phyloP scores from a whole-genome alignment of 2,113 vertebrate species.

The Sinocyclocheilus maitianheensis region DNA sequence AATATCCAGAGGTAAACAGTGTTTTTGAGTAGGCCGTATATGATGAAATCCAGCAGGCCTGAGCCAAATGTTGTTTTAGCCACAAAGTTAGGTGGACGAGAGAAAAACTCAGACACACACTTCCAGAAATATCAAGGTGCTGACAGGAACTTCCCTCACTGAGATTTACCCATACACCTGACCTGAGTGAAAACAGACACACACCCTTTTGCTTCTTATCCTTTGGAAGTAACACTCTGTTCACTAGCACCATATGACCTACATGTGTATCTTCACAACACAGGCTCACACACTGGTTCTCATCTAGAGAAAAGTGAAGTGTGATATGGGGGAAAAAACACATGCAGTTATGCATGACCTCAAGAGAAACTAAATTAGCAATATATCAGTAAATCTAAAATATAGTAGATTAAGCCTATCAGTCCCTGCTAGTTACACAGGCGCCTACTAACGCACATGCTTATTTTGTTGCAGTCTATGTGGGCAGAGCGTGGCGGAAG shows the following conservation, averaged over 20 bases:
- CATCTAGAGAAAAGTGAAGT: conserved; percentile 34
- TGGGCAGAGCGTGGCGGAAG: conserved; percentile 68
- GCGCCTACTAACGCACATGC: conserved; percentile 21
- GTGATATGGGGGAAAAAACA: conserved; percentile 6
- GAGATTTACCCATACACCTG: conserved; percentile 58
- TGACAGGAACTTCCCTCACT: conserved; percentile 69
- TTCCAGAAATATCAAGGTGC: conserved; percentile 42
- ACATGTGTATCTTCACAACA: conserved; percentile 33
- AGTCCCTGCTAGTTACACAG: neutral
- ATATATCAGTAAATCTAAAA: conserved; percentile 9
- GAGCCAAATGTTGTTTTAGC: conserved; percentile 45
- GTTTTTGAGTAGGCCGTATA: conserved; percentile 25
- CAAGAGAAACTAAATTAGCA: conserved; percentile 1
- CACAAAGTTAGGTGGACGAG: neutral
- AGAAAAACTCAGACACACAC: conserved; percentile 14
- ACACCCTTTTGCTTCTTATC: conserved; percentile 56
- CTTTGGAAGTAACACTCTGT: conserved; percentile 46
- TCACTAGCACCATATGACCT: conserved; percentile 43
- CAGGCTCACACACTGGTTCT: conserved; percentile 49
- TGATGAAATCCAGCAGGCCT: conserved; percentile 63
- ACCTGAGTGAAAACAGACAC: conserved; percentile 45
- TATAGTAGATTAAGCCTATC: neutral
- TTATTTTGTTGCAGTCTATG: conserved; percentile 58
- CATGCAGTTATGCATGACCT: neutral
- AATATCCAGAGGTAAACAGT: neutral